phyloP scores from a whole-genome alignment of 2,113 vertebrate species.

The Heterocephalus glaber region DNA sequence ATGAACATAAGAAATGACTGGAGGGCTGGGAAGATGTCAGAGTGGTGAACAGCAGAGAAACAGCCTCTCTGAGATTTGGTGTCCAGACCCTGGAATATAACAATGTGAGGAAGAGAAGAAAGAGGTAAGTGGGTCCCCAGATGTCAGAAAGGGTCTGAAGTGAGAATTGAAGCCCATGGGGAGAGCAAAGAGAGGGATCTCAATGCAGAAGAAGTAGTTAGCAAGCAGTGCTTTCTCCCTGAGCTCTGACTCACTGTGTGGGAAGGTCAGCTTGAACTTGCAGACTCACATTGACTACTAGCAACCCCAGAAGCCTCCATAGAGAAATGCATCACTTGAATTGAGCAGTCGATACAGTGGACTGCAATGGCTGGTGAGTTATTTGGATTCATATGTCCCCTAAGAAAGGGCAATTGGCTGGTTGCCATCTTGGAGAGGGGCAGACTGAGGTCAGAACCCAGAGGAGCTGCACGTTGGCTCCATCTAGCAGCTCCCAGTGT shows the following conservation, averaged over 20 bases:
- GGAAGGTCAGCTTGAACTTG: background rate
- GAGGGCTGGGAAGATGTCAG: background rate
- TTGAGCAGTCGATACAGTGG: too few relatives aligned
- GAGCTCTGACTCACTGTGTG: background rate
- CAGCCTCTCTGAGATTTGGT: background rate
- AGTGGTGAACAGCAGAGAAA: background rate
- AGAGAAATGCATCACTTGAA: background rate
- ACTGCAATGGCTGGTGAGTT: background rate
- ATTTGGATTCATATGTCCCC: background rate
- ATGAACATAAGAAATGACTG: background rate
- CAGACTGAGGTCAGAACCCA: background rate
- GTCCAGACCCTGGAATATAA: background rate
- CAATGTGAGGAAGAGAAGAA: background rate
- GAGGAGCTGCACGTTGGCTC: background rate
- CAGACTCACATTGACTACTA: background rate
- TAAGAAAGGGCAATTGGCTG: background rate
- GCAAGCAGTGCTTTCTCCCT: background rate
- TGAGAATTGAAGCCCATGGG: background rate
- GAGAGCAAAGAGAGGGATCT: background rate
- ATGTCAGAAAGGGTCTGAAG: background rate
- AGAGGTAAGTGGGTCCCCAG: too few relatives aligned
- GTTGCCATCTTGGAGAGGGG: background rate
- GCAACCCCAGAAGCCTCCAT: background rate
- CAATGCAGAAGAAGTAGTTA: background rate
- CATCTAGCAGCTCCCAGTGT: background rate